Conservation (phyloP, 2,113 vertebrate genomes). For the Scartelaos histophorus region DNA sequence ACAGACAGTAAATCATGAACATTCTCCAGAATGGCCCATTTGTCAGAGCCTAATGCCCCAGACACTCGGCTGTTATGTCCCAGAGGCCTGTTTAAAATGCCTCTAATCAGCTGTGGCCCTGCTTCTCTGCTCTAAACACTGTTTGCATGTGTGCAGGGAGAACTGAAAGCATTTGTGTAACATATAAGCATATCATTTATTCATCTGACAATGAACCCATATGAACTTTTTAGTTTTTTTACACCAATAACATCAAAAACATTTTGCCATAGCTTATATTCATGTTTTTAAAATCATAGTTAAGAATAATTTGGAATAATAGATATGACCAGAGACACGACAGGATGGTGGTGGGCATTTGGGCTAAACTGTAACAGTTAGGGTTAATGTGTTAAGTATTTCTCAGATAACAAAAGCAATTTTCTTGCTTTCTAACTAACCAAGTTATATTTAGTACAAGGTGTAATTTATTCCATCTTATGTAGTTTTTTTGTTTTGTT, state of each 20-base stretch:
- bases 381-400: too few relatives aligned
- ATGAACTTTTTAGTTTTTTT: too few relatives aligned
- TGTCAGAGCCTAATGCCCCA: neutral
- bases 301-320: neutral
- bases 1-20: neutral
- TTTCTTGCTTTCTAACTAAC: neutral
- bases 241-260: too few relatives aligned
- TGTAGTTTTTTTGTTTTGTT: too few relatives aligned
- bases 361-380: too few relatives aligned
- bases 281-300: neutral
- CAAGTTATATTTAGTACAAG: neutral
- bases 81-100: constrained; percentile 5
- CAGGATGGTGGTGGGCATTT: too few relatives aligned
- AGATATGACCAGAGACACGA: too few relatives aligned
- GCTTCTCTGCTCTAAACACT: constrained; percentile 17
- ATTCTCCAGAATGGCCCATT: neutral
- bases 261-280: too few relatives aligned
- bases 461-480: neutral
- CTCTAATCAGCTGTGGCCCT: constrained; percentile 1
- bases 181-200: too few relatives aligned
- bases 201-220: too few relatives aligned
- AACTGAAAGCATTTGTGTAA: constrained; percentile 15
- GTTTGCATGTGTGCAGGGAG: constrained; percentile 30
- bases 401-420: neutral
- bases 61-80: constrained; percentile 3